Percentiles rank a stretch among this genome's conserved stretches.
These are phyloP conservation scores for Megalops atlanticus DNA, from an alignment of 2,113 vertebrate genomes.

Conservation along the genomic window DNA sequence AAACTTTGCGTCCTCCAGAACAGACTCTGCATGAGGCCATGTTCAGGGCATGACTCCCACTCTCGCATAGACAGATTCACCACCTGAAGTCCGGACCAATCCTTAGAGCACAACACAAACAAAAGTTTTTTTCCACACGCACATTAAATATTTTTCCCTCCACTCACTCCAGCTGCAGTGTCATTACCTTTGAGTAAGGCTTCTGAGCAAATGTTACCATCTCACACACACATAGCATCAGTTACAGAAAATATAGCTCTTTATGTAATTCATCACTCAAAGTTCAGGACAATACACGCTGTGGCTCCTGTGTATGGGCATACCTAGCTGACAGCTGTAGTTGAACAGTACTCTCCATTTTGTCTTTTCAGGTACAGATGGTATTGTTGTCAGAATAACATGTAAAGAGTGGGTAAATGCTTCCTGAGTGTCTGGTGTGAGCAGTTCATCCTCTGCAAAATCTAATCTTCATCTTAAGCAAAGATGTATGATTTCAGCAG, in stretches of 20 bases:
- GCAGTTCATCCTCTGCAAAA: no score
- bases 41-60: neutral
- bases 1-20: neutral
- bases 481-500: neutral
- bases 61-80: neutral
- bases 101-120: neutral
- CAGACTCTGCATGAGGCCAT: neutral
- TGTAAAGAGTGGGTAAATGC: no score
- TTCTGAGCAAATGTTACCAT: neutral
- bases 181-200: neutral
- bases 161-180: no score
- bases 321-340: no score
- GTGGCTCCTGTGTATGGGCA: no score
- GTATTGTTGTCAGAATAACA: no score
- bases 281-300: no score
- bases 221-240: neutral
- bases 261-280: neutral
- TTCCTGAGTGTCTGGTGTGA: no score
- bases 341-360: no score
- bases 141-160: neutral
- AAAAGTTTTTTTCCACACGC: neutral
- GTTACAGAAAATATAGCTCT: neutral
- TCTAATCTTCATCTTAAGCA: no score
- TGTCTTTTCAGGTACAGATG: no score
- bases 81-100: neutral